These are phyloP conservation scores for Phodopus roborovskii DNA, from an alignment of 2,113 vertebrate genomes.

Conservation along the genomic window DNA sequence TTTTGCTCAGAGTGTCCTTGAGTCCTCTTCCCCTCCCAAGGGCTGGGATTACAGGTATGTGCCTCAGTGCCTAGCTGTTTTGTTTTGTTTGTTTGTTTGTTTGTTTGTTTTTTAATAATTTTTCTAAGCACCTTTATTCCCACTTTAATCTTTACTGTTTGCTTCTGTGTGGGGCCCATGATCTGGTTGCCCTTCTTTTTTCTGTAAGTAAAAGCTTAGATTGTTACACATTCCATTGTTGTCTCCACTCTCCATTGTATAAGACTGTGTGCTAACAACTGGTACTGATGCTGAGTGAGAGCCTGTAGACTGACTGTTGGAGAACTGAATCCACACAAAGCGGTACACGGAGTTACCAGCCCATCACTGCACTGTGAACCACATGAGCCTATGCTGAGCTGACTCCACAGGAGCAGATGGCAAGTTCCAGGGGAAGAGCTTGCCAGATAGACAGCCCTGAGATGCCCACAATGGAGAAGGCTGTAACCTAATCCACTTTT, in stretches of 20 bases:
- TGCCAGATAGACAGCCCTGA: background rate
- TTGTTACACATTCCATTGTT: rapidly evolving
- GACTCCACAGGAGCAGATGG: background rate
- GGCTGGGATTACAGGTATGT: background rate
- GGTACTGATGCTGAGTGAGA: background rate
- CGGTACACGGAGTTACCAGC: background rate
- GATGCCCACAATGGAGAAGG: background rate
- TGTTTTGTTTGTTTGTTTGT: too few species aligned
- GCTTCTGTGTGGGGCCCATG: background rate
- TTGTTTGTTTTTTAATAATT: too few species aligned
- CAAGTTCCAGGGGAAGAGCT: background rate
- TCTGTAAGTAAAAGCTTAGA: background rate
- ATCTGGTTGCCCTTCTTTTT: background rate
- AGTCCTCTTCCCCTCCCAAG: background rate
- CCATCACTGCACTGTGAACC: background rate
- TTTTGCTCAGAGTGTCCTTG: background rate
- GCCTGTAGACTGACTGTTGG: background rate
- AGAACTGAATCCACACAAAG: background rate
- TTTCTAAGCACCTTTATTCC: background rate
- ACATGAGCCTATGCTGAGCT: background rate
- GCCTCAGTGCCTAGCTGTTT: background rate
- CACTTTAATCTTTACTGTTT: background rate
- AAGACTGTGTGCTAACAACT: background rate
- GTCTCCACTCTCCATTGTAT: background rate
- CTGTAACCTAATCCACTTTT: background rate